Evolutionary conservation across 2,113 vertebrate genomes (phyloP).

Genomic region (Henicopernis longicauda): DNA sequence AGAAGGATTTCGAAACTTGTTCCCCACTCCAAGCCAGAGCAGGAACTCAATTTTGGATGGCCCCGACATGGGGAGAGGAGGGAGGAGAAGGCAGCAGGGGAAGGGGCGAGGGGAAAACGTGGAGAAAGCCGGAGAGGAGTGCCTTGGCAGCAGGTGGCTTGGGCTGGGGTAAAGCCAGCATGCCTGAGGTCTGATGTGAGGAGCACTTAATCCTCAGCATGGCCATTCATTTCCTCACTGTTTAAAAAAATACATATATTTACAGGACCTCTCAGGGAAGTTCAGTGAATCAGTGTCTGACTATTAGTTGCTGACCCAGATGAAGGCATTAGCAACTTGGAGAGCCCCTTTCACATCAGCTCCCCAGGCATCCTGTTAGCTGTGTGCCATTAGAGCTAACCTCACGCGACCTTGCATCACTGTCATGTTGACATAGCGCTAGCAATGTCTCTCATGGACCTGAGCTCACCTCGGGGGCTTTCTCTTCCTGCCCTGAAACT

Average conservation of each 20-base stretch:
- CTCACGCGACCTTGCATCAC: not conserved
- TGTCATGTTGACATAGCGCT: not conserved
- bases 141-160: not conserved
- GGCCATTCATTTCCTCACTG: not conserved
- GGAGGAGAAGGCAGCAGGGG: not conserved
- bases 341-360: not conserved
- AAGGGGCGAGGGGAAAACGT: not conserved
- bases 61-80: not conserved
- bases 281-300: slow-evolving; percentile 12
- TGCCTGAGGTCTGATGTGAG: not conserved
- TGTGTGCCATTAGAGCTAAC: not conserved
- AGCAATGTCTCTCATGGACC: not conserved
- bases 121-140: not conserved
- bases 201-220: slow-evolving; percentile 16
- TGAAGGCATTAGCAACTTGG: not conserved
- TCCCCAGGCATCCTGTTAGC: not conserved
- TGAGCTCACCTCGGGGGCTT: not conserved
- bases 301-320: not conserved
- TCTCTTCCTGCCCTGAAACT: not conserved
- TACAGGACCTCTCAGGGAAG: not conserved
- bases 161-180: not conserved
- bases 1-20: not conserved
- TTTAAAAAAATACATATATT: not conserved
- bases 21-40: not conserved
- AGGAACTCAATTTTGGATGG: not conserved